Conservation (phyloP, 53 echinoderm and acorn worm species). For the Paelopatides confundens region DNA sequence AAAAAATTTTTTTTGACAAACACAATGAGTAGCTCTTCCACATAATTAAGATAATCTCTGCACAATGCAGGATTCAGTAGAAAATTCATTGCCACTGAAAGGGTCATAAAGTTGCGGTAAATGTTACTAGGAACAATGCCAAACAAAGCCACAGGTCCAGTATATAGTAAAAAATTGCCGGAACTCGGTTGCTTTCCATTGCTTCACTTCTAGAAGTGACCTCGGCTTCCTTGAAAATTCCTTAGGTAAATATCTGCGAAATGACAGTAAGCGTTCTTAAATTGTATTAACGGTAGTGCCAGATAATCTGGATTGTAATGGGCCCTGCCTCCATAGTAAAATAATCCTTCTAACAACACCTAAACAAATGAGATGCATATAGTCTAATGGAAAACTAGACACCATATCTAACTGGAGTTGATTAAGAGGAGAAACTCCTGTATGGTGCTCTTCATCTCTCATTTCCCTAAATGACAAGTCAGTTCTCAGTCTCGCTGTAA, state of each 20-base stretch:
- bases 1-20: constrained; percentile 22
- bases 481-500: background rate
- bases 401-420: constrained; percentile 7
- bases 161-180: constrained; percentile 44
- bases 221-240: constrained; percentile 39
- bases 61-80: constrained; percentile 26
- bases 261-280: background rate
- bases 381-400: constrained; percentile 6
- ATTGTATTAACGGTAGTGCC: background rate
- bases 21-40: constrained; percentile 32
- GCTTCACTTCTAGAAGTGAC: constrained; percentile 41
- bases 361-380: constrained; percentile 47
- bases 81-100: constrained; percentile 33
- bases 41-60: constrained; percentile 16
- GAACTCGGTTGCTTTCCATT: constrained; percentile 58
- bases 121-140: background rate
- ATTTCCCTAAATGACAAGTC: constrained; percentile 4
- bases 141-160: constrained; percentile 35
- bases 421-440: background rate
- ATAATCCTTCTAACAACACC: constrained; percentile 36
- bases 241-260: background rate
- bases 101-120: constrained; percentile 7
- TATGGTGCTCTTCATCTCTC: constrained; percentile 37
- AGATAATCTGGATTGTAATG: background rate
- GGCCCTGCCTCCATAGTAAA: constrained; percentile 8